Evolutionary conservation across 2,888 invertebrate species (phyloP).

Genomic region (Dromius quadrimaculatus): DNA sequence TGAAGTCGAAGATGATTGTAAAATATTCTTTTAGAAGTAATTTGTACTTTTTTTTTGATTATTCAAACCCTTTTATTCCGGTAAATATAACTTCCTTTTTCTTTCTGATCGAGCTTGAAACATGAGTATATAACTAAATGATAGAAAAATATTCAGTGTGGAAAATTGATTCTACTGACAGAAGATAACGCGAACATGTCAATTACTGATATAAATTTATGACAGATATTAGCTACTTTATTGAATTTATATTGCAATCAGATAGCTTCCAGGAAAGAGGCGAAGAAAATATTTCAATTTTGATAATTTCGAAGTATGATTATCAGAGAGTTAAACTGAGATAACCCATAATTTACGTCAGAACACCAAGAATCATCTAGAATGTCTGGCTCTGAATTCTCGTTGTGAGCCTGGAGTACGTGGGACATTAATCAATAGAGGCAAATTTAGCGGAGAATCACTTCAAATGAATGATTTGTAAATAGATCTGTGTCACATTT

Average conservation of each 20-base stretch:
- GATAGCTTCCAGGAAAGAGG: not conserved
- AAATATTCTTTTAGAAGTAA: no score
- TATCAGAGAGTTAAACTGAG: slow-evolving; percentile 6
- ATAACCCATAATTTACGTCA: slow-evolving; percentile 28
- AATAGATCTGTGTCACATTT: slow-evolving; percentile 1
- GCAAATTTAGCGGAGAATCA: slow-evolving; percentile 13
- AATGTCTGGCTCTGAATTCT: not conserved
- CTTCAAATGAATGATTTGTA: not conserved
- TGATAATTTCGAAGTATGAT: slow-evolving; percentile 3
- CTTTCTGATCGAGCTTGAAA: no score
- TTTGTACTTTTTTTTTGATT: no score
- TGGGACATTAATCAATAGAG: slow-evolving; percentile 8
- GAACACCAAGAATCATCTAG: slow-evolving; percentile 13
- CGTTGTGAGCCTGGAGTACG: not conserved
- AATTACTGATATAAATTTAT: not conserved
- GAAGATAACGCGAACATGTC: no score
- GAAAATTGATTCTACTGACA: no score
- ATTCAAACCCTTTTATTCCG: no score
- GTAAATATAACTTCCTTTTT: no score
- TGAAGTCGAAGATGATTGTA: no score
- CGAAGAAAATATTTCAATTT: not conserved
- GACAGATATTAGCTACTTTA: not conserved
- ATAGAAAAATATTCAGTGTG: no score
- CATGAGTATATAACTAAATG: no score
- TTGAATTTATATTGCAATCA: no score